Evolutionary conservation across 1,140 invertebrate species (phyloP).

Genomic region (Mycetomoellerius zeteki): DNA sequence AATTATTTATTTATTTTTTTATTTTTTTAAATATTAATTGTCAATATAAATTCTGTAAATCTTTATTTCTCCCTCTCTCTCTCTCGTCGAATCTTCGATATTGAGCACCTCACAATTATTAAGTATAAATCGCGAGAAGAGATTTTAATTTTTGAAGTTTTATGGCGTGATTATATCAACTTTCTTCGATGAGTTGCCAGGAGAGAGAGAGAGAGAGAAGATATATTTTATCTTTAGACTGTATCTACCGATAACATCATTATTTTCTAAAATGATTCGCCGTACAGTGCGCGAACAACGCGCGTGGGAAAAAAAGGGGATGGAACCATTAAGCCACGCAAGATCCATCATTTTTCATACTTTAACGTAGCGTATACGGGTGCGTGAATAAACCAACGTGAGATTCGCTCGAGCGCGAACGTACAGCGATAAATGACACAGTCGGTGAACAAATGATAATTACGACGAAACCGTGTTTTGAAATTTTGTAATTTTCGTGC

Average conservation of each 20-base stretch:
- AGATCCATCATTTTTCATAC: conserved; percentile 61
- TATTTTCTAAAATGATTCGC: conserved; percentile 34
- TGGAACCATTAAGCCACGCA: conserved; percentile 39
- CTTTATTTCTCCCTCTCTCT: not conserved
- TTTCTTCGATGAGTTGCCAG: not conserved
- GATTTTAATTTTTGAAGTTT: not conserved
- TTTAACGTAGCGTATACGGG: conserved; percentile 47
- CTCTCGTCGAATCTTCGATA: not conserved
- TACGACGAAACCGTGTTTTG: conserved; percentile 30
- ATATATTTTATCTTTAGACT: conserved; percentile 24
- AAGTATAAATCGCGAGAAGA: not conserved
- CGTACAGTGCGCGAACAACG: not conserved
- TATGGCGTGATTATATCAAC: not conserved
- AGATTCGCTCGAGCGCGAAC: conserved; percentile 22
- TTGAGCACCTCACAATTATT: not conserved
- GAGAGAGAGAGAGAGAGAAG: too few species aligned
- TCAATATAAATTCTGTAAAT: not conserved
- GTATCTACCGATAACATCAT: conserved; percentile 20
- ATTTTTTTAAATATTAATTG: too few species aligned
- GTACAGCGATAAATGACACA: conserved; percentile 1
- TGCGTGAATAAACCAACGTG: conserved; percentile 30
- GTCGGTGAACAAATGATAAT: conserved; percentile 36
- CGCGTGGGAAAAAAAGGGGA: conserved; percentile 46
- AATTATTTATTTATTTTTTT: too few species aligned
- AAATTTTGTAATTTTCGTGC: conserved; percentile 20